Evolutionary conservation across 2,888 invertebrate genomes (phyloP), one percentile per base, ranked within the genome.

Genomic region (Sinohyriopsis cumingii): DNA sequence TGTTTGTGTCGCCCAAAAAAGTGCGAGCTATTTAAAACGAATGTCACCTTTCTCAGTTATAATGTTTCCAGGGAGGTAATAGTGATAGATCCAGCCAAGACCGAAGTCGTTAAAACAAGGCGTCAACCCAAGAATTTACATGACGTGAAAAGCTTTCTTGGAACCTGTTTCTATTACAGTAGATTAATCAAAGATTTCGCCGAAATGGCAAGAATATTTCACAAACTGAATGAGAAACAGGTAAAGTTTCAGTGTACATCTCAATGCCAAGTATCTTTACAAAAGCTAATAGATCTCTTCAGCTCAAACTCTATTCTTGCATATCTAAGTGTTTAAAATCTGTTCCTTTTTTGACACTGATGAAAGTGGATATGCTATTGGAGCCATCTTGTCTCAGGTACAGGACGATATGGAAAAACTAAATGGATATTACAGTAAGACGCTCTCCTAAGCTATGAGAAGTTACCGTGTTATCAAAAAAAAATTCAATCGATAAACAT

Each of bases 291-390:
- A 33, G 45, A 24, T 19, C 45, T 69, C 22, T 61, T 55, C 7
- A 65, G 56, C 15, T 33, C 59, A n/a, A n/a, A 24, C 72, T 69
- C 20, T 59, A 69, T 33, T 59, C 57, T 72, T n/a, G 53, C 63
- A 20, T 69, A 69, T 53, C 69, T 67, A 5, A 55, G 56, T 54
- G 63, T 63, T 45, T 59, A 69, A 15, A 67, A 63, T 55, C 20
- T 45, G n/a, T 74, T 69, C 45, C 59, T 74, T 22, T 45, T 74
- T n/a, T 71, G 77, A n/a, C n/a, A n/a, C n/a, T n/a, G n/a, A n/a
- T 69, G 71, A 75, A 3, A 63, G 73, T 65, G 61, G 68, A 12
- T 25, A 45, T 45, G 67, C 71, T 20, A 56, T 72, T 18, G 67
- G 72, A 3, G 69, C 61, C 55, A 76, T 78, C 4, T 57, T 79